A percentile compares a stretch with the other conserved stretches of the same genome.
Conservation (phyloP, 2,113 vertebrate species). For the Cochlearius cochlearius region DNA sequence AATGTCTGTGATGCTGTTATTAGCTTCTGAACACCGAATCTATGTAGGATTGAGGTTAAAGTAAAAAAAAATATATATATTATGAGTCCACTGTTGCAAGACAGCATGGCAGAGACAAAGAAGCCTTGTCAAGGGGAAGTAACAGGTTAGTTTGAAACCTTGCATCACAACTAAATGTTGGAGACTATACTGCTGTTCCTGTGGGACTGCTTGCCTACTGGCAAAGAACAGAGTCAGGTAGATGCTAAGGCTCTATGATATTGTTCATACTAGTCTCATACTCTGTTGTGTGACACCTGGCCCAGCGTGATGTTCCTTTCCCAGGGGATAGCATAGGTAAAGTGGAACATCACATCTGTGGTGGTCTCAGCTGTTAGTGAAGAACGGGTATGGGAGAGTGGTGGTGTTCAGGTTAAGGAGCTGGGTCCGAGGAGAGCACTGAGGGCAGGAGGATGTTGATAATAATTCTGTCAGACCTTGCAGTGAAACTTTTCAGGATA, state of each 20-base stretch:
- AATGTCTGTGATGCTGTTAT: neutral
- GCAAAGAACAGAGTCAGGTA: neutral
- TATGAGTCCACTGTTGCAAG: neutral
- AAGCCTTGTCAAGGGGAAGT: neutral
- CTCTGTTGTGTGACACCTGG: neutral
- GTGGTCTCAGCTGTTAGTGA: neutral
- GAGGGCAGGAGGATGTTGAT: neutral
- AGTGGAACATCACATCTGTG: neutral
- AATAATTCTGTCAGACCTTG: neutral
- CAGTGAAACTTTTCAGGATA: neutral
- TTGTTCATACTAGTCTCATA: neutral
- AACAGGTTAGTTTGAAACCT: neutral
- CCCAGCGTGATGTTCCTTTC: neutral
- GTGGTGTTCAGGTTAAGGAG: neutral
- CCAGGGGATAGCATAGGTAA: neutral
- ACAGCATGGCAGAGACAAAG: neutral
- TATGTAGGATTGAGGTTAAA: neutral
- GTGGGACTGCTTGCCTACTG: neutral
- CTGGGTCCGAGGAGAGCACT: neutral
- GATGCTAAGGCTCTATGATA: neutral
- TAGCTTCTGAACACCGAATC: neutral
- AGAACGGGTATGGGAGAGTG: fast-evolving
- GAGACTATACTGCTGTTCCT: neutral
- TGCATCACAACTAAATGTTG: neutral
- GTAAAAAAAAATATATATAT: neutral